phyloP scores from a whole-genome alignment of 2,888 invertebrate species.

The Julus scandinavius region DNA sequence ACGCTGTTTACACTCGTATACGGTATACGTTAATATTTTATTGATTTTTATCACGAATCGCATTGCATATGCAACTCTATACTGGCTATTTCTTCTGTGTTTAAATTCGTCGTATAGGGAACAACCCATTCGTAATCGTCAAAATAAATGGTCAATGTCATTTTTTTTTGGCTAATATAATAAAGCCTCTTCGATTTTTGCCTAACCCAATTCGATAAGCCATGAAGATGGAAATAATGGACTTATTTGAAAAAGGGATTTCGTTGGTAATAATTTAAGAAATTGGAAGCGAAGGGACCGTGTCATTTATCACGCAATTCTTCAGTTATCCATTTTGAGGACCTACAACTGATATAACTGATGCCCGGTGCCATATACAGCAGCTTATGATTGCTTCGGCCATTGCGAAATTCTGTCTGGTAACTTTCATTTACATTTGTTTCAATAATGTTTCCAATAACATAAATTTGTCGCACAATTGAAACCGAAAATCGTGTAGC shows the following conservation, averaged over 20 bases:
- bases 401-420: no score
- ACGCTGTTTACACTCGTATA: background rate
- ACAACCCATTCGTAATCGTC: background rate
- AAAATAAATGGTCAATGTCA: constrained; percentile 15
- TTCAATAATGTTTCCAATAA: no score
- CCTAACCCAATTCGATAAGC: background rate
- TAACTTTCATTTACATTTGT: no score
- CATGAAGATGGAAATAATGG: background rate
- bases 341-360: no score
- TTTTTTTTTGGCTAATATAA: background rate
- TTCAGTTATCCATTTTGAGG: background rate
- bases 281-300: background rate
- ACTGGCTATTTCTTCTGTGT: background rate
- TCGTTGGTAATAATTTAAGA: background rate
- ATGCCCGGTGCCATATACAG: no score
- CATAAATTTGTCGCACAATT: no score
- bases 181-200: background rate
- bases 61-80: background rate
- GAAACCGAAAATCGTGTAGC: no score
- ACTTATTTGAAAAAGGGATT: constrained; percentile 32
- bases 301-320: background rate
- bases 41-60: constrained; percentile 8
- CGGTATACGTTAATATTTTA: background rate
- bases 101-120: background rate
- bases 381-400: no score